Evolutionary conservation across 2,888 invertebrate genomes (phyloP), one percentile per base, ranked within the genome.

Genomic region (Timandra comae): DNA sequence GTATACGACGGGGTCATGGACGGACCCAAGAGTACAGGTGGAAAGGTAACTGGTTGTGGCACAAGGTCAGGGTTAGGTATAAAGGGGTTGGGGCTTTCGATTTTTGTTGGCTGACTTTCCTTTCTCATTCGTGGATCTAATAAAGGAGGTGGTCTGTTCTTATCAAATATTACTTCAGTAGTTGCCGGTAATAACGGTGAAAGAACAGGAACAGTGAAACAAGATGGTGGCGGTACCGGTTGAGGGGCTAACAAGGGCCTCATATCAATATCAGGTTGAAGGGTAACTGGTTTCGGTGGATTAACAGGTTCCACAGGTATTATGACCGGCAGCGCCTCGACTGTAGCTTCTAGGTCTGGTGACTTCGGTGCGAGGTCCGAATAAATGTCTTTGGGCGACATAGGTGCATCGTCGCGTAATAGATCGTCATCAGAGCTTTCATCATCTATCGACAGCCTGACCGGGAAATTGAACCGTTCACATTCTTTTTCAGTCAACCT

Each of bases 401-500:
- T 46, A 6, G 34, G 25, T 29, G 44, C 46, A 23, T 43, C 46
- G 29, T 50, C 44, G 20, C 57, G 56, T 11, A 46, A 31, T 12
- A 41, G 16, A 38, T 76, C 72, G 23, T 68, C 70, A 11, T 79
- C 77, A 7, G 74, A 74, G n/a, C 45, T 24, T 31, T 55, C 52
- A 24, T 43, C 41, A 29, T 73, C 69, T 35, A 65, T 64, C 4
- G 68, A 51, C 32, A 72, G 41, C 51, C 67, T 73, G 23, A 56
- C 43, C 6, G 72, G 61, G 30, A 84, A 63, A 48, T 82, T 76
- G 42, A 86, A 86, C 36, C 86, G 64, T 63, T 84, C 82, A 38
- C 72, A 78, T 63, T 86, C 86, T 49, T 86, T 85, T 36, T 80
- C 80, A 1, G 86, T 86, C 29, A 86, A 63, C 48, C 79, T 85